phyloP scores from a whole-genome alignment of 1,140 invertebrate species.

The Caenorhabditis briggsae region DNA sequence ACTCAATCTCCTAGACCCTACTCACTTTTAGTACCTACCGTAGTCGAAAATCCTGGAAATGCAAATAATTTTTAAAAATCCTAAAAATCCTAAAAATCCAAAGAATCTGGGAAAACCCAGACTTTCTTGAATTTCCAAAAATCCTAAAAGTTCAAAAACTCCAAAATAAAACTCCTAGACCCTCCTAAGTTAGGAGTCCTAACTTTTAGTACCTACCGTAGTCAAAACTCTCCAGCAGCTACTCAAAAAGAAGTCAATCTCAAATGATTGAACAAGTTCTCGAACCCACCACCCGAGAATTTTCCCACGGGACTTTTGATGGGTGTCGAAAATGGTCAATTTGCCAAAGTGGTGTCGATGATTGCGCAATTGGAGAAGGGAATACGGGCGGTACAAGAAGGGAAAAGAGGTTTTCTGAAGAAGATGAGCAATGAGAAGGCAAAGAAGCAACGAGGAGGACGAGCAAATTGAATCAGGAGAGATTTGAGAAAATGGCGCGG shows the following conservation, averaged over 20 bases:
- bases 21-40: no score
- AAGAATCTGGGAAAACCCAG: no score
- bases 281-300: no score
- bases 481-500: no score
- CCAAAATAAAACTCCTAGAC: no score
- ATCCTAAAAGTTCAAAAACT: no score
- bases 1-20: no score
- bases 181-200: no score
- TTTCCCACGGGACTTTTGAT: slow-evolving; percentile 24
- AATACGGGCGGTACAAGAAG: background rate
- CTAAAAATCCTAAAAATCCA: no score
- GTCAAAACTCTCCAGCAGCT: background rate
- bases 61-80: no score
- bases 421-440: background rate
- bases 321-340: slow-evolving; percentile 15
- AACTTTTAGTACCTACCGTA: background rate
- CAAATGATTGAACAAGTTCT: background rate
- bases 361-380: slow-evolving; percentile 38
- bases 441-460: background rate
- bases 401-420: background rate
- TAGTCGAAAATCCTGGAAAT: no score
- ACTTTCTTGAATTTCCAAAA: no score
- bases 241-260: background rate
- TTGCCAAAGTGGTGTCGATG: slow-evolving; percentile 38
- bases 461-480: background rate